Evolutionary conservation across 2,797 vertebrate species (phyloP).

Genomic region (Sebastes kiyomatsui): DNA sequence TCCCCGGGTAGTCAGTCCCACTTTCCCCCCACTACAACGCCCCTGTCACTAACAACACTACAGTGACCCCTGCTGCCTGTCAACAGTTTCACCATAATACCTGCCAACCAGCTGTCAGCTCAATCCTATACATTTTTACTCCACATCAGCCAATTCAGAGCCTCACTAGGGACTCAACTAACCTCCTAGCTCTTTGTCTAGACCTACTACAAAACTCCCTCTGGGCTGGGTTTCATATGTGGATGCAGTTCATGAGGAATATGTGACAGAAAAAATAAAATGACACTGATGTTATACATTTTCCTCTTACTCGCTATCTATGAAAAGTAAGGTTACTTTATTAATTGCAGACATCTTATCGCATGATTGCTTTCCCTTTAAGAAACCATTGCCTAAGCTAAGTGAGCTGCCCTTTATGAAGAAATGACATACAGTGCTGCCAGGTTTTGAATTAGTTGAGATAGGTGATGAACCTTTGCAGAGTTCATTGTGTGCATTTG

Average conservation of each 20-base stretch:
- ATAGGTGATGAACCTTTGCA: constrained; percentile 18
- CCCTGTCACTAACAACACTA: constrained; percentile 48
- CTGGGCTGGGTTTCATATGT: constrained; percentile 10
- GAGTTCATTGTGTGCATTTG: constrained; percentile 38
- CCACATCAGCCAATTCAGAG: constrained; percentile 13
- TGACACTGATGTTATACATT: neutral
- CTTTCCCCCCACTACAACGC: neutral
- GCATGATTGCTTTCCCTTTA: constrained; percentile 28
- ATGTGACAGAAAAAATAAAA: neutral
- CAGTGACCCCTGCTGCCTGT: constrained; percentile 63
- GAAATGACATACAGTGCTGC: constrained; percentile 17
- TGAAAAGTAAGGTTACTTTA: constrained; percentile 25
- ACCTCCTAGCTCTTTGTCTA: constrained; percentile 21
- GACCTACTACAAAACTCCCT: neutral
- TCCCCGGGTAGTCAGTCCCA: neutral
- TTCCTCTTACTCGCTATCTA: constrained; percentile 3
- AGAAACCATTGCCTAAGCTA: constrained; percentile 14
- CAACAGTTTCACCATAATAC: constrained; percentile 56
- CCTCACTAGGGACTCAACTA: constrained; percentile 4
- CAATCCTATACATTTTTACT: constrained; percentile 27
- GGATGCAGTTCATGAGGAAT: neutral
- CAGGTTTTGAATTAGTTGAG: constrained; percentile 17
- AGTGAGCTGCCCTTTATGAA: constrained; percentile 12
- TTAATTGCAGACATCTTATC: constrained; percentile 47
- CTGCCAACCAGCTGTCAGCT: constrained; percentile 63